Conservation (phyloP, 2,113 vertebrate genomes). For the Pseudorectes ferrugineus region DNA sequence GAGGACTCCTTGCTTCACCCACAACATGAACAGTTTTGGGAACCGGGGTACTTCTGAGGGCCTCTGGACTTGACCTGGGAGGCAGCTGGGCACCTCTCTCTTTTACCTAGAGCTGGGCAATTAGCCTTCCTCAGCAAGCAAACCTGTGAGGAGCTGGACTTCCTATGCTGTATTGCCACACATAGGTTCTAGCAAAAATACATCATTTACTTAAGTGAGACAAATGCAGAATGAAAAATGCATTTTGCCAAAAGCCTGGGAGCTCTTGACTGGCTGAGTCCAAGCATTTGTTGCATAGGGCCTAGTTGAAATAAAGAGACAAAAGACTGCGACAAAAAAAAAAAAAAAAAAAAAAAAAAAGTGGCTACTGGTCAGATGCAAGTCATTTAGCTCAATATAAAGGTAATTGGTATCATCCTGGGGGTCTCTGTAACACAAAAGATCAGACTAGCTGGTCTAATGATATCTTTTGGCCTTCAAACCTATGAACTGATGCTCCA, state of each 20-base stretch:
- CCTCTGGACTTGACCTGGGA: neutral
- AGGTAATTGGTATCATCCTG: neutral
- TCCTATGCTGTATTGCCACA: neutral
- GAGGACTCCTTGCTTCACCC: neutral
- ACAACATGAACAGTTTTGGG: fast-evolving
- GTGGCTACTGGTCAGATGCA: neutral
- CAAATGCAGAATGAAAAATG: neutral
- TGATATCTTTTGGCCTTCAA: neutral
- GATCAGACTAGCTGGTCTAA: neutral
- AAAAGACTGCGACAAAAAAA: neutral
- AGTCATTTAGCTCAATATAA: neutral
- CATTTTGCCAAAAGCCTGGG: neutral
- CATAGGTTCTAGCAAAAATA: neutral
- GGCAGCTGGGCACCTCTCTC: neutral
- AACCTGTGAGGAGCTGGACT: neutral
- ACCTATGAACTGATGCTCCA: neutral
- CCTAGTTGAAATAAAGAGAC: neutral
- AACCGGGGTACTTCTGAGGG: neutral
- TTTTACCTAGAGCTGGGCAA: neutral
- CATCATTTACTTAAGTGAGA: neutral
- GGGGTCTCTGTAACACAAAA: neutral
- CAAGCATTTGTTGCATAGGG: neutral
- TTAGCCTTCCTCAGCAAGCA: neutral
- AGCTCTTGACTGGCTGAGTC: neutral
- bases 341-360: neutral